Evolutionary conservation across 2,113 vertebrate genomes (phyloP).

Genomic region (Gymnogyps californianus): DNA sequence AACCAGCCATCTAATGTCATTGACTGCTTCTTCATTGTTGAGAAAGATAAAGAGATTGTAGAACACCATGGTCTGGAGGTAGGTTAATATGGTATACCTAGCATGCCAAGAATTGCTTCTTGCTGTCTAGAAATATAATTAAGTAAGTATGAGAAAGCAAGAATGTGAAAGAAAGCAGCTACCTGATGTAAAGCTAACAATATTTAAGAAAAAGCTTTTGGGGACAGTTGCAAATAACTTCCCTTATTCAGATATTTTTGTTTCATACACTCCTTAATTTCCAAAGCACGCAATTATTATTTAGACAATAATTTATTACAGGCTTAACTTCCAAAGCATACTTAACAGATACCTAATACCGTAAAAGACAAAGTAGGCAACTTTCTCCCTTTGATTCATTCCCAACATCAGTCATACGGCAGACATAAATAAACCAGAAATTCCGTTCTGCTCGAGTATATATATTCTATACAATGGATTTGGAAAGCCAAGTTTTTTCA

Average conservation of each 20-base stretch:
- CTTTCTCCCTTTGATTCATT: background rate
- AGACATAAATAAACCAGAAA: background rate
- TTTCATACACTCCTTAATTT: background rate
- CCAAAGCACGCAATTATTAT: background rate
- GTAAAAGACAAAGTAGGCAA: background rate
- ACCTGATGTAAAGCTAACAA: background rate
- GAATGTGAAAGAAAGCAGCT: background rate
- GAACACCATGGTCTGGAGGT: constrained; percentile 98
- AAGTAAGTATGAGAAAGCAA: background rate
- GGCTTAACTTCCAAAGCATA: background rate
- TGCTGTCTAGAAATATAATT: constrained; percentile 80
- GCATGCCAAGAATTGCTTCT: constrained; percentile 96
- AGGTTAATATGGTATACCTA: constrained; percentile 92
- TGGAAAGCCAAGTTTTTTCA: background rate
- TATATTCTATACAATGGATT: background rate
- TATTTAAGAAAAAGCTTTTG: background rate
- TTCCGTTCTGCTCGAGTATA: background rate
- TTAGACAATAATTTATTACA: background rate
- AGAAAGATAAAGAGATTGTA: constrained; percentile 98
- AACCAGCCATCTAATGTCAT: constrained; percentile 84
- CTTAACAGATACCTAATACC: background rate
- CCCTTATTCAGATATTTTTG: background rate
- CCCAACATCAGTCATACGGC: background rate
- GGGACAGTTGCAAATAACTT: background rate
- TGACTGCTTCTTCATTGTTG: constrained; percentile 82